Evolutionary conservation across 2,888 invertebrate species (phyloP), one percentile per base, ranked within the genome.

Genomic region (Trachelus tabidus): DNA sequence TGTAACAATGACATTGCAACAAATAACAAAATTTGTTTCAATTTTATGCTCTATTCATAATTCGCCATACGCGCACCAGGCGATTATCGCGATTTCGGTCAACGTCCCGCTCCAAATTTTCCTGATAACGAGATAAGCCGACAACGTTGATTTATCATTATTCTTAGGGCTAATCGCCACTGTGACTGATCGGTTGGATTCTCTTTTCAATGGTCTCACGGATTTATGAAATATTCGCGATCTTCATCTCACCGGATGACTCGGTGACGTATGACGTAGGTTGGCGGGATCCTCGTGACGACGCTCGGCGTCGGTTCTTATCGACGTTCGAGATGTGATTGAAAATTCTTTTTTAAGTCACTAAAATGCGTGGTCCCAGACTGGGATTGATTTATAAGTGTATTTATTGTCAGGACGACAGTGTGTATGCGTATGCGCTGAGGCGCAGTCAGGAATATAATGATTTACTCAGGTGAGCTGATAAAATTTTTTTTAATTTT

Each of bases 341-440:
- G 15, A 40, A 40, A 23, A 6, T 9, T 23, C 6, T 23, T 56
- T 56, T 56, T 56, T 23, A 15, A 56, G 23, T 56, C 23, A 56
- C 56, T 56, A 9, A 56, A 56, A 56, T 56, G 56, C 56, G 9
- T 9, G 56, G 23, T 56, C 56, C 71, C 2, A 34, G 31, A 31
- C 34, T 71, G 6, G 71, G 34, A 1, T 6, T 71, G 71, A 12
- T 71, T 34, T 71, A 71, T 34, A 71, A 34, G 34, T 71, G 71
- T 34, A 34, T 71, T 30, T 71, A 23, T 34, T 34, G 71, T 34
- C 33, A 34, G 71, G 71, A 31, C 71, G 71, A 34, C 56, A 71
- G 71, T 71, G 71, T 71, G 71, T 71, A 71, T 15, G 31, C 71
- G 12, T 71, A 71, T n/a, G 71, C 15, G 31, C 71, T 71, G 23